Evolutionary conservation across 2,888 invertebrate species (phyloP).

Genomic region (Tachystola acroxantha): DNA sequence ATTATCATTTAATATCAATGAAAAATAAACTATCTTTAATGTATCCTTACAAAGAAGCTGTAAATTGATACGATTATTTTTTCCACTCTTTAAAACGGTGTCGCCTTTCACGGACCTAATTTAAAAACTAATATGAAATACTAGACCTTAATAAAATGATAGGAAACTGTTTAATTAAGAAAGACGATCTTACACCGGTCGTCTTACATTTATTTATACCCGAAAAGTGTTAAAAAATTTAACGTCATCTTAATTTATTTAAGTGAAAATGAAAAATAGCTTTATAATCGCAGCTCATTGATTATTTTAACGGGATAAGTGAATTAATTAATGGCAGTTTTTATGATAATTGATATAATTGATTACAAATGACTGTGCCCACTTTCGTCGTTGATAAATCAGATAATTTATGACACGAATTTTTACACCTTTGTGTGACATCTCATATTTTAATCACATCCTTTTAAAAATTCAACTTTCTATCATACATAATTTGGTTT

Average conservation of each 20-base stretch:
- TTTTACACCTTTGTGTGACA: no score
- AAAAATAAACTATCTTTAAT: no score
- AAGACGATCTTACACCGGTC: constrained; percentile 12
- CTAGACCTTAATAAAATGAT: background rate
- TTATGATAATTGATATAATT: background rate
- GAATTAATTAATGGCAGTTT: constrained; percentile 17
- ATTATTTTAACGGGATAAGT: constrained; percentile 23
- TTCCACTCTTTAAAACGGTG: constrained; percentile 20
- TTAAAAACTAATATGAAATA: constrained; percentile 8
- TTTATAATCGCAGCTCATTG: constrained; percentile 25
- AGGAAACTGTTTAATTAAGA: background rate
- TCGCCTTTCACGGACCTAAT: constrained; percentile 18
- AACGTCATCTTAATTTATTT: constrained; percentile 30
- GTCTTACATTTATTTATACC: constrained; percentile 17
- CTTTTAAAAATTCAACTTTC: no score
- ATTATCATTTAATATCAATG: no score
- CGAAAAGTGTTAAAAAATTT: constrained; percentile 34
- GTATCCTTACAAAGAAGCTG: constrained; percentile 25
- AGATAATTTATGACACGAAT: background rate
- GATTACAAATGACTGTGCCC: background rate
- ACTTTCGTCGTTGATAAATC: background rate
- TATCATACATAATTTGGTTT: no score
- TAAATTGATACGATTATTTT: constrained; percentile 26
- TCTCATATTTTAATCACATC: no score
- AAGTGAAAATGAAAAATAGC: constrained; percentile 35